Evolutionary conservation across 2,888 invertebrate genomes (phyloP).

Genomic region (Lepidochitona cinerea): DNA sequence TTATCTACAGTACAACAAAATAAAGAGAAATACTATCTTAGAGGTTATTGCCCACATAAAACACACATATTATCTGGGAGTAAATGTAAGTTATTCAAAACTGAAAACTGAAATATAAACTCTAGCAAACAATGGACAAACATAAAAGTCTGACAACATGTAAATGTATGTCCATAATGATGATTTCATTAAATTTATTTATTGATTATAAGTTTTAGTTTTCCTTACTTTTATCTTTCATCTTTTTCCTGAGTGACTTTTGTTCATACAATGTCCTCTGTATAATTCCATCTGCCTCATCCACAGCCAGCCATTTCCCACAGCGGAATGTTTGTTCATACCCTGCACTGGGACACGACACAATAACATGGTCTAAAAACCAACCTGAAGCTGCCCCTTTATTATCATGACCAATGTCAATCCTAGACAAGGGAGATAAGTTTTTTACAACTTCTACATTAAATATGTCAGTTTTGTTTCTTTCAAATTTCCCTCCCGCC

Average conservation of each 20-base stretch:
- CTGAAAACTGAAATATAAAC: too few species aligned
- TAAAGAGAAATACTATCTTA: too few species aligned
- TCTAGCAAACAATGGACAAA: background rate
- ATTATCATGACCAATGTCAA: slow-evolving; percentile 70
- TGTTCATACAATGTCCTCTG: slow-evolving; percentile 67
- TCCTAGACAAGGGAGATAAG: slow-evolving; percentile 63
- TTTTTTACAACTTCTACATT: slow-evolving; percentile 62
- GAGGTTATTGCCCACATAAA: too few species aligned
- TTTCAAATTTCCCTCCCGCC: slow-evolving; percentile 64
- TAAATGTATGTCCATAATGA: background rate
- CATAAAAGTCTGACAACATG: too few species aligned
- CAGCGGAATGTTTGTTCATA: slow-evolving; percentile 69
- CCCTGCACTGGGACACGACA: slow-evolving; percentile 68
- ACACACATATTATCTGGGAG: too few species aligned
- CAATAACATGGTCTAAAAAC: slow-evolving; percentile 65
- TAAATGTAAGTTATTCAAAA: too few species aligned
- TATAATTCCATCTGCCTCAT: slow-evolving; percentile 66
- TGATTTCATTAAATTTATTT: too few species aligned
- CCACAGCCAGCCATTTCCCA: slow-evolving; percentile 66
- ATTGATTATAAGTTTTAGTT: background rate
- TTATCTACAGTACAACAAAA: too few species aligned
- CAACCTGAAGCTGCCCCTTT: slow-evolving; percentile 66
- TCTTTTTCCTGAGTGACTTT: slow-evolving; percentile 53
- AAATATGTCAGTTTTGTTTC: slow-evolving; percentile 65
- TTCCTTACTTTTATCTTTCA: slow-evolving; percentile 60